phyloP scores from a whole-genome alignment of 2,888 invertebrate species.

The Scaptomyza polygonia region DNA sequence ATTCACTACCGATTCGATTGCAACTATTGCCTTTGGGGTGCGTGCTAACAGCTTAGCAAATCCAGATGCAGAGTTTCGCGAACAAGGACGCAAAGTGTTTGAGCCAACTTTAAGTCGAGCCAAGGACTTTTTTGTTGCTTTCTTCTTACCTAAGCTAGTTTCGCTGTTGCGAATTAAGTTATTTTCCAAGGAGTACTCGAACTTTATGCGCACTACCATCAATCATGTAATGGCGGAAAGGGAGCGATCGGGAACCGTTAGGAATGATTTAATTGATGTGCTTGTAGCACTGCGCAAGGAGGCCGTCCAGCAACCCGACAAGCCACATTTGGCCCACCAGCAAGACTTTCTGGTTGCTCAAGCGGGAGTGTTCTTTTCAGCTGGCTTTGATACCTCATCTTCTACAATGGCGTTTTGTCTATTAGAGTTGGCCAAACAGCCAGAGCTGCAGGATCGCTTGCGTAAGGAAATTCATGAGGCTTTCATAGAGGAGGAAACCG shows the following conservation, averaged over 20 bases:
- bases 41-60: conserved; percentile 79
- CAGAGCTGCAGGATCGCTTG: conserved; percentile 83
- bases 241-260: conserved; percentile 79
- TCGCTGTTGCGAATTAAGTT: conserved; percentile 70
- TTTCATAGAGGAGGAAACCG: conserved; percentile 75
- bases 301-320: conserved; percentile 44
- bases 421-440: conserved; percentile 83
- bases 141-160: conserved; percentile 81
- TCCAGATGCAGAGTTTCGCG: conserved; percentile 79
- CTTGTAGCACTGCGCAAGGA: conserved; percentile 84
- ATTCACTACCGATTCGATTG: conserved; percentile 82
- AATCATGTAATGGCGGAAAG: conserved; percentile 84
- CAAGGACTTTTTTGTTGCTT: conserved; percentile 74
- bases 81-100: conserved; percentile 69
- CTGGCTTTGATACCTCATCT: conserved; percentile 83
- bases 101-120: conserved; percentile 61
- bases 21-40: conserved; percentile 82
- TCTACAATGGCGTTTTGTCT: conserved; percentile 84
- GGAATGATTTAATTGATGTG: conserved; percentile 85
- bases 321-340: conserved; percentile 56
- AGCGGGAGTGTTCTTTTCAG: conserved; percentile 82
- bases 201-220: conserved; percentile 83
- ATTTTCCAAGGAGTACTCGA: conserved; percentile 70
- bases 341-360: conserved; percentile 82
- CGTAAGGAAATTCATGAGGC: conserved; percentile 84